Base-by-base conservation (phyloP, 2,113 vertebrate genomes). In the Dendrocopos noguchii region DNA sequence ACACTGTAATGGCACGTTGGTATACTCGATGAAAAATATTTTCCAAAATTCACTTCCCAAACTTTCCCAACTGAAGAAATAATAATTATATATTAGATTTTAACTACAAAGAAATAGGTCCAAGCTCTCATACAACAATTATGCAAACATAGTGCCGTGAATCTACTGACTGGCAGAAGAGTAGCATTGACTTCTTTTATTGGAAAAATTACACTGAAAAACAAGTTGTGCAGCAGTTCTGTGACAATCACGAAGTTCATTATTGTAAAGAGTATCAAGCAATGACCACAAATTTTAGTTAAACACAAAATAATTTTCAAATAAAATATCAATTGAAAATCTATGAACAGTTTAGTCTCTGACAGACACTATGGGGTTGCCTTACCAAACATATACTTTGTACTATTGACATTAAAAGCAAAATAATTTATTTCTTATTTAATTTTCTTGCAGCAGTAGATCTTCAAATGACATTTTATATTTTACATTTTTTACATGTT, bases 21-120 rank as follows among this genome's bases (percentile, higher is more conserved):
- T 86, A 75, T 84, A 73, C 50, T 72, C 90, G 27, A 78, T 20
- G 9, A 86, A 91, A 95, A 85, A 60, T 56, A 59, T 83, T 94
- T 95, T 94, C 47, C 47, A 77, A 84, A 93, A 90, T 67, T 86
- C 44, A 3, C 59, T 93, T 92, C 34, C 15, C 6, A 73, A 73
- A 73, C 78, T 93, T 93, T 73, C 25, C 57, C 12, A 31, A 5
- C 44, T 61, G 14, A 89, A 21, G 53, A 86, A 80, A 78, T 60
- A 53, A 3, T 60, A 56, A 28, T 4, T 65, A 47, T 2, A 14
- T 60, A 28, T 15, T 56, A 19, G 15, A 17, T n/a, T 75, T 80
- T 80, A 88, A 72, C 7, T 20, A 77, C 8, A 59, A 61, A 82
- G 14, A 31, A 70, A n/a, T 36, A 39, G 11, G 33, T 42, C 59